A percentile compares a stretch with the other conserved stretches of the same genome.
phyloP scores from a whole-genome alignment of 2,113 vertebrate genomes.

The Spheniscus mendiculus region DNA sequence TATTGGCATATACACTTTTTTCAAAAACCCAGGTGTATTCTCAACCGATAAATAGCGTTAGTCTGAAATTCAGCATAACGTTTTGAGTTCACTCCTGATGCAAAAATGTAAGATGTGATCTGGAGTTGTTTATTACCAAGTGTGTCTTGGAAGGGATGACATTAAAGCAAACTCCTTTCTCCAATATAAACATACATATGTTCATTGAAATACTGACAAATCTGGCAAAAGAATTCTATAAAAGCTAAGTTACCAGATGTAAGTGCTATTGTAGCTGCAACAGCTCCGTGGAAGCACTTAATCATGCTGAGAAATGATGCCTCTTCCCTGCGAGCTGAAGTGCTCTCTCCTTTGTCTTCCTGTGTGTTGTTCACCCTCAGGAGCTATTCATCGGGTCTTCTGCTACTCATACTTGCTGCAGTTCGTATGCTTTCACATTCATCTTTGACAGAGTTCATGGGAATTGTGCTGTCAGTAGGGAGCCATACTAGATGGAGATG shows the following conservation, averaged over 20 bases:
- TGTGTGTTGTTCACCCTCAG: neutral
- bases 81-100: neutral
- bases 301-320: conserved; percentile 21
- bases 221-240: conserved; percentile 13
- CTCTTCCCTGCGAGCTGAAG: neutral
- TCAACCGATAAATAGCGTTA: neutral
- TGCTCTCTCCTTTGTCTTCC: neutral
- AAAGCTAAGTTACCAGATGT: conserved; percentile 32
- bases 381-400: neutral
- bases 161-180: conserved; percentile 38
- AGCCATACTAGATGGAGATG: neutral
- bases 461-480: neutral
- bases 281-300: neutral
- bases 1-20: neutral
- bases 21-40: neutral
- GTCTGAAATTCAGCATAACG: neutral
- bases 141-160: neutral
- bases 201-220: conserved; percentile 11
- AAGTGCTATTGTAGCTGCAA: neutral
- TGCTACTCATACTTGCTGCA: neutral
- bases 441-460: neutral
- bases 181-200: conserved; percentile 18
- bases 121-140: conserved; percentile 31
- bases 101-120: neutral
- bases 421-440: neutral